Conservation (phyloP, 2,797 vertebrate genomes). For the Buceros bicornis region DNA sequence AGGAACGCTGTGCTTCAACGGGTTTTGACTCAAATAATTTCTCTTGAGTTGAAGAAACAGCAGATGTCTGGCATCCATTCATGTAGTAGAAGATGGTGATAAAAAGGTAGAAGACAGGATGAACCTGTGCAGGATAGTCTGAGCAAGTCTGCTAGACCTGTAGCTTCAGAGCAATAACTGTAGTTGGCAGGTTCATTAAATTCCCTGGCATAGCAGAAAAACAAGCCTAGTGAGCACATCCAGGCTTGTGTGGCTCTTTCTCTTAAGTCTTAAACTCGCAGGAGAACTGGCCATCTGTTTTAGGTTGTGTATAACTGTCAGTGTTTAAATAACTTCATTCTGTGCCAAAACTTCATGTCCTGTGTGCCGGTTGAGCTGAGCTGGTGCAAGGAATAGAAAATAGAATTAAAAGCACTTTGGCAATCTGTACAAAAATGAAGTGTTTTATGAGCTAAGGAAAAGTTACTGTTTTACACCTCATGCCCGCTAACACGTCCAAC, state of each 20-base stretch:
- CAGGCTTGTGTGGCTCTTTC: not conserved
- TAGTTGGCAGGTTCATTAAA: not conserved
- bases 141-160: not conserved
- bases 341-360: not conserved
- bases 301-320: not conserved
- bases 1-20: not conserved
- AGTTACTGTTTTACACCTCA: not conserved
- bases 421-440: not conserved
- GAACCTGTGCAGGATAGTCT: not conserved
- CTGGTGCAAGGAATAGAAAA: conserved; percentile 20
- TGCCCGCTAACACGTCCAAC: not conserved
- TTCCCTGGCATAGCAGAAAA: not conserved
- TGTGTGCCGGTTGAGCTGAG: not conserved
- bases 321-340: not conserved
- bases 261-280: not conserved
- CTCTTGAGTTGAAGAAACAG: not conserved
- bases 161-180: not conserved
- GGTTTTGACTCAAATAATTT: not conserved
- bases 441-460: not conserved
- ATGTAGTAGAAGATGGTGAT: not conserved
- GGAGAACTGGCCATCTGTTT: not conserved
- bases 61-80: not conserved
- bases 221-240: not conserved
- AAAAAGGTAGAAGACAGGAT: not conserved
- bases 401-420: not conserved